Conservation (phyloP, 1,140 invertebrate species). For the Lethocerus indicus region DNA sequence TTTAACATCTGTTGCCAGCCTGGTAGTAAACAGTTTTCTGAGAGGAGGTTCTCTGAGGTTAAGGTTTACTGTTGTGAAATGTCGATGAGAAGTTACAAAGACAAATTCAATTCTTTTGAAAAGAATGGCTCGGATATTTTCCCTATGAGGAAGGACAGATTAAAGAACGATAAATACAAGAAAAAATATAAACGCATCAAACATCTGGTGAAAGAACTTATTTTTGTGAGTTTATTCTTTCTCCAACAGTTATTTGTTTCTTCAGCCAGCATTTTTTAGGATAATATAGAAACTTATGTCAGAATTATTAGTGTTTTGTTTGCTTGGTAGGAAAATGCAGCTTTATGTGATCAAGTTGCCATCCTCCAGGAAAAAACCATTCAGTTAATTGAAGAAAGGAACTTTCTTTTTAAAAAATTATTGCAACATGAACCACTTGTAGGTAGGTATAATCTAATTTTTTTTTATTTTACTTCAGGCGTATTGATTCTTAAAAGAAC, state of each 20-base stretch:
- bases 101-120: no score
- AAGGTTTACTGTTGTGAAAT: no score
- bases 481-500: no score
- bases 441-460: conserved; percentile 8
- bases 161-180: conserved; percentile 26
- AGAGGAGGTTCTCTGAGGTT: no score
- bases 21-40: no score
- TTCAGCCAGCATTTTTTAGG: conserved; percentile 11
- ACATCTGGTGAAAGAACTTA: conserved; percentile 30
- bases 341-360: conserved; percentile 62
- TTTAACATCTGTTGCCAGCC: no score
- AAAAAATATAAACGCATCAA: conserved; percentile 33
- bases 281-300: no score
- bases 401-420: conserved; percentile 48
- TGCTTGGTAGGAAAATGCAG: conserved; percentile 50
- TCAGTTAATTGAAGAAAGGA: conserved; percentile 53
- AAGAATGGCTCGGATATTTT: no score
- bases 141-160: neutral
- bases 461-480: no score
- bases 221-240: conserved; percentile 28
- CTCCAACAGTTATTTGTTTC: conserved; percentile 1
- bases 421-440: conserved; percentile 40
- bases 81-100: no score
- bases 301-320: conserved; percentile 17
- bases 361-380: conserved; percentile 57